These are phyloP conservation scores for Dissostichus mawsoni DNA, from an alignment of 2,113 vertebrate species.

Conservation along the genomic window DNA sequence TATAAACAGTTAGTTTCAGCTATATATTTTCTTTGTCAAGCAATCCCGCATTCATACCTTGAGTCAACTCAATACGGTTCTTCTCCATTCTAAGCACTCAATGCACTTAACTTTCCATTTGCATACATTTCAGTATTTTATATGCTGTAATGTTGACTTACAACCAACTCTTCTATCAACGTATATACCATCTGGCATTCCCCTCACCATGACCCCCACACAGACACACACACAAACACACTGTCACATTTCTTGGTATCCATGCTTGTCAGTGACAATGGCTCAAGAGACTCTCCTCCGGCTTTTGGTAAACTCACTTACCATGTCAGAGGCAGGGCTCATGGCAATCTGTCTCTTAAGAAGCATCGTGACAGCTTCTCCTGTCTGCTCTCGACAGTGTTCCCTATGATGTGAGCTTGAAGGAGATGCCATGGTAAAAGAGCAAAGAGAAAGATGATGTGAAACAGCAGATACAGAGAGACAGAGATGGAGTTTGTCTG, in stretches of 20 bases:
- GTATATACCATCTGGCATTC: neutral
- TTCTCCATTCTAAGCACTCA: neutral
- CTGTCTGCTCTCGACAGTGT: slow-evolving; percentile 46
- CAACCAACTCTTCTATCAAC: neutral
- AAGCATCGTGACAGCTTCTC: slow-evolving; percentile 54
- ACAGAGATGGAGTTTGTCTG: slow-evolving; percentile 32
- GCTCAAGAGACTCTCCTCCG: slow-evolving; percentile 8
- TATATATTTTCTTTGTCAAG: neutral
- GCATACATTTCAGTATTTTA: neutral
- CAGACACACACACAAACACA: neutral
- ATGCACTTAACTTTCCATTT: neutral
- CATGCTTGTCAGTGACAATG: slow-evolving; percentile 27
- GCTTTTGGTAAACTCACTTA: slow-evolving; percentile 33
- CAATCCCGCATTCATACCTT: neutral
- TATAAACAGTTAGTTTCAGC: slow-evolving; percentile 37
- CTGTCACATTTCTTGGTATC: slow-evolving; percentile 9
- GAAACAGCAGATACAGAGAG: slow-evolving; percentile 24
- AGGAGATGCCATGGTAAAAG: slow-evolving; percentile 27
- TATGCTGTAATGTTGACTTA: neutral
- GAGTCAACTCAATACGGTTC: neutral
- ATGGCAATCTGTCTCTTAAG: slow-evolving; percentile 57
- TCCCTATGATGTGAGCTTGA: slow-evolving; percentile 39
- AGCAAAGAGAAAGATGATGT: slow-evolving; percentile 36
- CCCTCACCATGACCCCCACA: neutral
- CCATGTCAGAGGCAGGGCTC: slow-evolving; percentile 41